Percentiles rank a stretch among this genome's conserved stretches.
phyloP scores from a whole-genome alignment of 2,797 vertebrate species.

The Cheirogaleus major region DNA sequence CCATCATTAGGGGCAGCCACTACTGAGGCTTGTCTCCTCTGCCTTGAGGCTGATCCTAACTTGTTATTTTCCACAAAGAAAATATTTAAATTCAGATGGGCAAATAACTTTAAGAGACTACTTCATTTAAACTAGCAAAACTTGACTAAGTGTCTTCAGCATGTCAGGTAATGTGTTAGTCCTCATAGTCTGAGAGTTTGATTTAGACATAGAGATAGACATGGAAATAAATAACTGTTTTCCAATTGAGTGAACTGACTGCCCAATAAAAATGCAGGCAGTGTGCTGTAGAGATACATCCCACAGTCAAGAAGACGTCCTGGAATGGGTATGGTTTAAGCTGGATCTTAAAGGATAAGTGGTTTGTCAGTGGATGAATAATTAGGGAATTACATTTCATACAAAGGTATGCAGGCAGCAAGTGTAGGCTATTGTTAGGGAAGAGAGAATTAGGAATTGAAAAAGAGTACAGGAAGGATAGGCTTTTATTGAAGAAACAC shows the following conservation, averaged over 20 bases:
- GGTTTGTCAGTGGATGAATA: background rate
- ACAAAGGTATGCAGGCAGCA: background rate
- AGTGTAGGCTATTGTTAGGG: background rate
- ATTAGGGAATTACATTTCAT: background rate
- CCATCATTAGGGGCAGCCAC: background rate
- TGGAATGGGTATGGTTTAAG: background rate
- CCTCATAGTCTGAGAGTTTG: background rate
- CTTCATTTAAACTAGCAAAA: background rate
- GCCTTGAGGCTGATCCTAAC: background rate
- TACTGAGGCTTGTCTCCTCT: background rate
- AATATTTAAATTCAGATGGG: background rate
- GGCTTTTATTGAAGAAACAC: background rate
- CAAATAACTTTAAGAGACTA: constrained; percentile 31
- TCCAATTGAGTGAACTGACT: background rate
- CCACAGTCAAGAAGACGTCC: background rate
- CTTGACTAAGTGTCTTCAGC: background rate
- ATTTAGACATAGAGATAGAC: background rate
- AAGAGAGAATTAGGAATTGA: background rate
- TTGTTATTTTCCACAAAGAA: constrained; percentile 16
- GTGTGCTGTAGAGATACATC: background rate
- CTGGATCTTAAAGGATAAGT: background rate
- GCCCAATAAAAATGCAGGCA: background rate
- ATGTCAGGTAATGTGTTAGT: background rate
- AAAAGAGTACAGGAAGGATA: background rate
- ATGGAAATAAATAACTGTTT: constrained; percentile 20